Conservation (phyloP, 92 coral and sea anemone species). For the Epizoanthus stellaris region DNA sequence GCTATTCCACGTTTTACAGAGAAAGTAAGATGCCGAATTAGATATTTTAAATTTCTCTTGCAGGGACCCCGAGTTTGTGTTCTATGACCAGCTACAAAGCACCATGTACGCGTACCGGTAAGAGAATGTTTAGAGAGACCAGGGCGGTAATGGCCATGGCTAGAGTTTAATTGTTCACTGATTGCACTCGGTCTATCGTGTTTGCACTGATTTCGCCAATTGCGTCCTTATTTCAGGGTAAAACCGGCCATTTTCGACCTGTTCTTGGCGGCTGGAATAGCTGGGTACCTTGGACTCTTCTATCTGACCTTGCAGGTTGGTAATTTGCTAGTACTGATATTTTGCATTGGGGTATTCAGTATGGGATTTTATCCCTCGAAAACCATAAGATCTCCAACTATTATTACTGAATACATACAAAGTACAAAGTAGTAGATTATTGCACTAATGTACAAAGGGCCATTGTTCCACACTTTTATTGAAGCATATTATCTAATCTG, state of each 20-base stretch:
- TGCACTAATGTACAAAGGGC: too few species aligned
- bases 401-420: too few species aligned
- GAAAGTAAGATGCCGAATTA: background rate
- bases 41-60: conserved; percentile 3
- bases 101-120: conserved; percentile 95
- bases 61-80: conserved; percentile 98
- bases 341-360: too few species aligned
- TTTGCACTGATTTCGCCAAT: background rate
- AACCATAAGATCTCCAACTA: too few species aligned
- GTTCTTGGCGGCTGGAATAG: conserved; percentile 95
- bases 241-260: conserved; percentile 98
- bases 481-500: background rate
- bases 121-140: background rate
- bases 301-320: conserved; percentile 89
- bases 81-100: conserved; percentile 89
- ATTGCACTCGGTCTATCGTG: background rate
- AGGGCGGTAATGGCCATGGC: too few species aligned
- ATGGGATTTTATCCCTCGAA: too few species aligned
- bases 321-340: background rate
- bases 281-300: conserved; percentile 84
- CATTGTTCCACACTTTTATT: background rate
- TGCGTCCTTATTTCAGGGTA: conserved; percentile 64
- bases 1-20: background rate
- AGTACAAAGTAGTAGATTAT: too few species aligned
- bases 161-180: background rate